Percentiles rank a stretch among this genome's conserved stretches.
These are phyloP conservation scores for Athalia rosae DNA, from an alignment of 2,888 invertebrate species.

Conservation along the genomic window DNA sequence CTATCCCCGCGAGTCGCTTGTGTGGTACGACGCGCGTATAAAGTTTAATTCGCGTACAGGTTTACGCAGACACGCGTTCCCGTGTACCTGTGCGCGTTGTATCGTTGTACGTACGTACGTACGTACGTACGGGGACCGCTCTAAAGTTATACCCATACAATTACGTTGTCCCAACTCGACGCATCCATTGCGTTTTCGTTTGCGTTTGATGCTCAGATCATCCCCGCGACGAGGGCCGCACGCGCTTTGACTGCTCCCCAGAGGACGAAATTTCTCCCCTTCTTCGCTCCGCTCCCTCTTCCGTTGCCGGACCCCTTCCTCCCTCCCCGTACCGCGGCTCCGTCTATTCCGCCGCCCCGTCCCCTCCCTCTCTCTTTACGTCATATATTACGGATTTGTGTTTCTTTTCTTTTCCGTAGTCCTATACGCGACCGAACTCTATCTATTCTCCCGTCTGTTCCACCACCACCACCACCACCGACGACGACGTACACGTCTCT, in stretches of 20 bases:
- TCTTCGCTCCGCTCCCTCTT: constrained; percentile 48
- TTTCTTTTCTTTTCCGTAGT: constrained; percentile 25
- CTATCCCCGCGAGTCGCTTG: too few species aligned
- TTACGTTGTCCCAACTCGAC: constrained; percentile 17
- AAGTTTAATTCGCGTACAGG: too few species aligned
- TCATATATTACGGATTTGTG: background rate
- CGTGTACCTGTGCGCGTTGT: background rate
- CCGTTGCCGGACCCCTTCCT: background rate
- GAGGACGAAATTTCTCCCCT: constrained; percentile 70
- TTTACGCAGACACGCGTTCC: too few species aligned
- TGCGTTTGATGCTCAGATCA: constrained; percentile 69
- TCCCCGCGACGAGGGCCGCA: constrained; percentile 66
- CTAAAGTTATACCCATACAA: background rate
- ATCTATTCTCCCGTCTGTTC: background rate
- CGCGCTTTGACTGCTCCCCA: constrained; percentile 72
- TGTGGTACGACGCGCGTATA: too few species aligned
- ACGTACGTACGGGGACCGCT: background rate
- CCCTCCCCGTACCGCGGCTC: background rate
- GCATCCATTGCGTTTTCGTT: constrained; percentile 31
- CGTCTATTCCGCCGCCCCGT: constrained; percentile 43
- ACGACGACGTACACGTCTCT: too few species aligned
- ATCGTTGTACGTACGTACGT: too few species aligned
- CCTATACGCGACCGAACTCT: constrained; percentile 14
- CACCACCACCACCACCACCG: too few species aligned
- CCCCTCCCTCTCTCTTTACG: constrained; percentile 25